Evolutionary conservation across 2,797 vertebrate species (phyloP), one percentile per base, ranked within the genome.

Genomic region (Philypnodon macrostomus): DNA sequence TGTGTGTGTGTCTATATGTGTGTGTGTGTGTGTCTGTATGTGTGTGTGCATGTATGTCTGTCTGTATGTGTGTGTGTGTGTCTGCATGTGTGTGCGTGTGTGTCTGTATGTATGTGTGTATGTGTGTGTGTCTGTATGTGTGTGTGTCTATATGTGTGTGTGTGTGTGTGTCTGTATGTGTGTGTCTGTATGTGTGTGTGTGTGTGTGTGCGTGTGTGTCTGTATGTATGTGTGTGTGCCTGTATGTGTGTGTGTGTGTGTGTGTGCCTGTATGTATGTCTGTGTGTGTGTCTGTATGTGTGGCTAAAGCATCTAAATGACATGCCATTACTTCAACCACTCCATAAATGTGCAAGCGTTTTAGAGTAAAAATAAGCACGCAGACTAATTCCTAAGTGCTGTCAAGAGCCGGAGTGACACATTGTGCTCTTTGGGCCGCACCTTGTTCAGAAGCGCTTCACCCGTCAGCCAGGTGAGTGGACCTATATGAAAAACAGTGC

Each of bases 391-490:
- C 63, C 49, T 64, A 69, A 67, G 63, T 39, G 56, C 67, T 23
- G 60, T 61, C 65, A 40, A 29, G 58, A 66, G 64, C 65, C 51
- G 70, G 54, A 59, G 52, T 63, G 66, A 73, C 67, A 67, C 11
- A 63, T 73, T 63, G 30, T 55, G 53, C 23, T 48, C 17, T 48
- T 23, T 15, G 2, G 8, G 12, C 8, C 0, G 42, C 48, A 66
- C 44, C 41, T 63, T 53, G 23, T 38, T 63, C 11, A 57, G 60
- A 66, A 51, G 30, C 45, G 58, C 31, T 59, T 7, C 56, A 41
- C 79, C 70, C n/a, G 81, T 75, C 81, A 77, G 61, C 80, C 84
- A 80, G 69, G 67, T 71, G 65, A 1, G 2, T 42, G 44, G 55
- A 64, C 73, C 75, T 83, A n/a, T 83, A 74, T 81, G 71, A 75